Conservation (phyloP, 2,888 invertebrate species). For the Micoletzkya japonica region DNA sequence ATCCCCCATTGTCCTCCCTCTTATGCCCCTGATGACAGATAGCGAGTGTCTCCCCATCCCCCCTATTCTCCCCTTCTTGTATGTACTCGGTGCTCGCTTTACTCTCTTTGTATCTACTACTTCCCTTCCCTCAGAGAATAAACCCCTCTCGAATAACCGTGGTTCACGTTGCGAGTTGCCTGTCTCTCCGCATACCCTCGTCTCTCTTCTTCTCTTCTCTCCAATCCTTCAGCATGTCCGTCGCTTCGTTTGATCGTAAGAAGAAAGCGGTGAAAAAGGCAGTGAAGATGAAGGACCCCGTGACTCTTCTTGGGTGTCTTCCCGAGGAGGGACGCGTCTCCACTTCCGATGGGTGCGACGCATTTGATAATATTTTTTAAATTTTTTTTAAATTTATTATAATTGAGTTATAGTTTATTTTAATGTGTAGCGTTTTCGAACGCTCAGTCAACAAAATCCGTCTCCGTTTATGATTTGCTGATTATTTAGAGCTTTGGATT, state of each 20-base stretch:
- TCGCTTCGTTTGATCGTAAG: not conserved
- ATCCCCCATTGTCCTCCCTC: no score
- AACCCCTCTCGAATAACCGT: no score
- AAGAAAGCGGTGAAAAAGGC: slow-evolving; percentile 27
- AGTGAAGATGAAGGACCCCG: slow-evolving; percentile 4
- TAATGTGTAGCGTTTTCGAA: no score
- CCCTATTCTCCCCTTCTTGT: not conserved
- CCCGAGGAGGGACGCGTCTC: not conserved
- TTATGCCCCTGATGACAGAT: no score
- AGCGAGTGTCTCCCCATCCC: not conserved
- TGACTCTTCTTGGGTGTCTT: not conserved
- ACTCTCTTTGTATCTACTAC: no score
- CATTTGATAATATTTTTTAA: no score
- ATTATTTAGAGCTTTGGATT: not conserved
- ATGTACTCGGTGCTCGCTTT: not conserved
- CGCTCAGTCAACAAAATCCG: no score
- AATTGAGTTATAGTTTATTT: no score
- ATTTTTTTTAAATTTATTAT: not conserved
- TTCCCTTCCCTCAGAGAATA: no score
- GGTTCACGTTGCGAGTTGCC: not conserved
- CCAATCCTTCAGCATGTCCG: slow-evolving; percentile 2
- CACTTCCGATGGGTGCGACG: slow-evolving; percentile 20
- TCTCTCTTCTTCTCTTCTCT: not conserved
- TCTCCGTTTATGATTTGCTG: no score
- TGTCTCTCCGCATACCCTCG: not conserved